phyloP scores from a whole-genome alignment of 1,140 invertebrate genomes.

The Philotrypesis tridentata region DNA sequence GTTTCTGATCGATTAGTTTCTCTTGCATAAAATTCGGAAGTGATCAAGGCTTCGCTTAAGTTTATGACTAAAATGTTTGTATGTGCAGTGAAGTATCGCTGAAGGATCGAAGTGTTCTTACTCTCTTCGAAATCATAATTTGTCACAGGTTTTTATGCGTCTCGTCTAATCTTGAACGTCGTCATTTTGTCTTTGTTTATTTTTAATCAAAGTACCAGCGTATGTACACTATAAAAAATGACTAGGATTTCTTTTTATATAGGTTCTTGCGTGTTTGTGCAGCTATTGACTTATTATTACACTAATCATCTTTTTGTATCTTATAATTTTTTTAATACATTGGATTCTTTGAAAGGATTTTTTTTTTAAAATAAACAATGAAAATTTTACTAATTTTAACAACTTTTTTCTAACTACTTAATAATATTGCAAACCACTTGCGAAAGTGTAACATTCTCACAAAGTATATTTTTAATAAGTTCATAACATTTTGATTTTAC shows the following conservation, averaged over 20 bases:
- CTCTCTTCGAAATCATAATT: conserved; percentile 31
- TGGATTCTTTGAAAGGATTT: conserved; percentile 5
- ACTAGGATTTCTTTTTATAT: conserved; percentile 46
- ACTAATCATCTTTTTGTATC: conserved; percentile 24
- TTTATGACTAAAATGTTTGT: conserved; percentile 31
- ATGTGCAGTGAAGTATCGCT: conserved; percentile 3
- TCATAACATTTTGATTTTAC: conserved; percentile 22
- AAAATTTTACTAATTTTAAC: conserved; percentile 25
- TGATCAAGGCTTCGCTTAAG: conserved; percentile 49
- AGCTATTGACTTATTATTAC: conserved; percentile 42
- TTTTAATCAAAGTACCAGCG: conserved; percentile 32
- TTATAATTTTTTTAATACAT: conserved; percentile 10
- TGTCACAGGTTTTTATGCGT: conserved; percentile 16
- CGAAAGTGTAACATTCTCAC: conserved; percentile 3
- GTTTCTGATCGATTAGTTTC: conserved; percentile 40
- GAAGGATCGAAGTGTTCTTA: conserved; percentile 18
- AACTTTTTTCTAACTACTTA: conserved; percentile 31
- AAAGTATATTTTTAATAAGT: conserved; percentile 28
- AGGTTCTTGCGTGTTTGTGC: conserved; percentile 41
- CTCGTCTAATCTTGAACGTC: conserved; percentile 23
- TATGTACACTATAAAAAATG: conserved; percentile 50
- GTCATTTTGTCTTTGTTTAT: neutral
- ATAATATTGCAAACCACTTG: conserved; percentile 35
- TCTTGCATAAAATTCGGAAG: conserved; percentile 51
- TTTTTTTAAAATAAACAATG: conserved; percentile 28